Conservation (phyloP, 2,888 invertebrate species). For the Agrotis puta region DNA sequence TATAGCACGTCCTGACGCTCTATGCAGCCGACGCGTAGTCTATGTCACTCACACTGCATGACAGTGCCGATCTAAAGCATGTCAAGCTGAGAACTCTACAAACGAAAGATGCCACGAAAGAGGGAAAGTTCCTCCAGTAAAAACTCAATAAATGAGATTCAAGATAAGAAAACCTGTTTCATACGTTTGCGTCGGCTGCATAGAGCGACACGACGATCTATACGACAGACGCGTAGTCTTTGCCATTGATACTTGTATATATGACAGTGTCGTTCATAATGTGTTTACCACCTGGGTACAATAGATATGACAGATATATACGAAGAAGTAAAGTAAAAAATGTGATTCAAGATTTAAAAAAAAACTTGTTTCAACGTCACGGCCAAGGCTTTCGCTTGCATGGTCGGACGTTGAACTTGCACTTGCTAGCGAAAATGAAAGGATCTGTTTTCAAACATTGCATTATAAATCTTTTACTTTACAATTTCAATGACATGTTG, state of each 20-base stretch:
- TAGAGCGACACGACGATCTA: too few species aligned
- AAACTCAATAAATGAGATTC: not conserved
- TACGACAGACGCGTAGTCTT: too few species aligned
- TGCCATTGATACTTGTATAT: too few species aligned
- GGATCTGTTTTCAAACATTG: not conserved
- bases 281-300: too few species aligned
- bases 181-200: too few species aligned
- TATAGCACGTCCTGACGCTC: too few species aligned
- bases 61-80: too few species aligned
- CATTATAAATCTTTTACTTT: not conserved
- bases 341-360: too few species aligned
- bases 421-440: constrained; percentile 4
- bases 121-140: not conserved
- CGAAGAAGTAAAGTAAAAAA: too few species aligned
- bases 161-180: not conserved
- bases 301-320: too few species aligned
- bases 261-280: too few species aligned
- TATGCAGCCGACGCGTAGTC: not conserved
- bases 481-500: too few species aligned
- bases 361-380: not conserved
- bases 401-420: not conserved
- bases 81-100: not conserved
- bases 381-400: constrained; percentile 1
- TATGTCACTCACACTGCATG: not conserved
- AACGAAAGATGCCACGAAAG: not conserved